Evolutionary conservation across 2,113 vertebrate species (phyloP), one percentile per base, ranked within the genome.

Genomic region (Thomomys bottae): DNA sequence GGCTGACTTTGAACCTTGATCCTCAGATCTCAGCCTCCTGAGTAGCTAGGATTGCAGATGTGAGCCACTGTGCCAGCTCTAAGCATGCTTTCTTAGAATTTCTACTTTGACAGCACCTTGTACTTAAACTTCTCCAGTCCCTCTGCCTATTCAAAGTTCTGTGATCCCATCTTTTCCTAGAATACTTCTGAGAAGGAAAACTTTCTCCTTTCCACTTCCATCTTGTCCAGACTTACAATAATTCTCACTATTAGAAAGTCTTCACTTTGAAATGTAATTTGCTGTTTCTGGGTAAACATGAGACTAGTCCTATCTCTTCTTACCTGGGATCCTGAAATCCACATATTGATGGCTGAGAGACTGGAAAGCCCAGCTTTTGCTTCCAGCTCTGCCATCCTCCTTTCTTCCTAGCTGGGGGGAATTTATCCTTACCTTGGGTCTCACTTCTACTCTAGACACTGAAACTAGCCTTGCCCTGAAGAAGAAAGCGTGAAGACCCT

Each of bases 401-500:
- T 76, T 38, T 18, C 30, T 49, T 34, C 85, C 54, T 63, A 38
- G 21, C 84, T 72, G 30, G 70, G 82, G 38, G n/a, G 67, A n/a
- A 85, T 80, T 64, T 36, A 66, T 45, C 66, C 78, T 84, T 26
- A 49, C 73, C 79, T 90, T 79, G 85, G 59, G 38, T 68, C 75
- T 82, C 70, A 9, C 12, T 57, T 88, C 61, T 24, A 11, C 83
- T 79, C 79, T 4, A 26, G 87, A 54, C 38, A 10, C 67, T 68
- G 17, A 76, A 83, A 87, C 75, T 90, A 68, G 93, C 84, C 86
- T 64, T 86, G 86, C 83, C 85, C 82, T 79, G 20, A 30, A 57
- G 90, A 70, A 85, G 49, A 40, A 71, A n/a, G 82, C 89, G 89
- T 87, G 49, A 70, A 92, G 72, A 30, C 87, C 73, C 72, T 96